Evolutionary conservation across 2,888 invertebrate species (phyloP), one percentile per base, ranked within the genome.

Genomic region (Tiliacea citrago): DNA sequence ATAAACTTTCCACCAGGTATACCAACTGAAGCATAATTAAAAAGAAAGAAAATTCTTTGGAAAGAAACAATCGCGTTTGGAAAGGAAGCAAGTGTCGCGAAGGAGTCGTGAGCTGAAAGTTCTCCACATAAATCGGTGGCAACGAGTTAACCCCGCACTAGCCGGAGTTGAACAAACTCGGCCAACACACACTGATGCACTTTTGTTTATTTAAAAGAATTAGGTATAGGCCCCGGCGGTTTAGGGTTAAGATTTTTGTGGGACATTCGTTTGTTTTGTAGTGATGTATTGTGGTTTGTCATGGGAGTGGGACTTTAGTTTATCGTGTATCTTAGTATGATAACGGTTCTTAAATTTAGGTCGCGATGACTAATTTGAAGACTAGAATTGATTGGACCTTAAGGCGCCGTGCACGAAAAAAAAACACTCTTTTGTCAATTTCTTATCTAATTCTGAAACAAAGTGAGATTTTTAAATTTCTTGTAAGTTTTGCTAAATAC

Each of bases 61-160:
- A 86, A 86, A 90, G 89, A 91, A 92, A 92, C 92, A 93, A 90
- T 92, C 89, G 92, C 89, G 86, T 86, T 82, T 68, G 77, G 81
- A 91, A 92, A 92, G 93, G 93, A 93, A 93, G 92, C 91, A 90
- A 89, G 91, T 92, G 92, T 93, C 92, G 91, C 91, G 90, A 90
- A 91, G 91, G 91, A 93, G 83, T 86, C 87, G 91, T 90, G 91
- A 91, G 90, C 91, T 91, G 89, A 91, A 93, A 94, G 92, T 94
- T 93, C 88, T 88, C 88, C 84, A 90, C 92, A 93, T 94, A 94
- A 94, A 94, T 94, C 91, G 91, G 82, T 85, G 91, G 85, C 91
- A 93, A 94, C 94, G 93, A 94, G 93, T 93, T 93, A 94, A 94
- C 94, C 93, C 91, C 91, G 91, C 91, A 90, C 92, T 90, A 88